phyloP scores from a whole-genome alignment of 2,888 invertebrate species.

The Drosophila paranaensis region DNA sequence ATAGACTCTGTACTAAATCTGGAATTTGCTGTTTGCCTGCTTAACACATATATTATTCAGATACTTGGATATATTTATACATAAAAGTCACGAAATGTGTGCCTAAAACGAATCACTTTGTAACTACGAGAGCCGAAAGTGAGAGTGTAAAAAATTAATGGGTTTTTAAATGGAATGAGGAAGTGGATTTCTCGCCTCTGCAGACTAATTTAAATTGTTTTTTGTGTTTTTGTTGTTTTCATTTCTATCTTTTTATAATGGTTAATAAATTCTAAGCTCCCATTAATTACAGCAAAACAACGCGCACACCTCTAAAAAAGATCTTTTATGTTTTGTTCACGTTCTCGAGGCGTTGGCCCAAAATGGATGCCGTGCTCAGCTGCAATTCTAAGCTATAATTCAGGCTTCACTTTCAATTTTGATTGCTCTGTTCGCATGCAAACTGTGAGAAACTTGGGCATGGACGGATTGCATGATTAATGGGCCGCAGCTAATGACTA shows the following conservation, averaged over 20 bases:
- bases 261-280: conserved; percentile 48
- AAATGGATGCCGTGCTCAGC: conserved; percentile 27
- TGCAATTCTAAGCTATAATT: conserved; percentile 59
- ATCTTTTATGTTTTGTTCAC: conserved; percentile 42
- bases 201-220: conserved; percentile 52
- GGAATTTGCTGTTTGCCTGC: too few relatives aligned
- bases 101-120: background rate
- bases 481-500: conserved; percentile 58
- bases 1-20: too few relatives aligned
- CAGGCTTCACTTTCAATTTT: conserved; percentile 63
- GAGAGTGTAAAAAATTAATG: conserved; percentile 26
- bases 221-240: conserved; percentile 12
- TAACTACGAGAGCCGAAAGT: background rate
- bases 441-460: conserved; percentile 46
- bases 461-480: conserved; percentile 55
- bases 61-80: background rate
- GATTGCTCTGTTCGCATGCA: background rate
- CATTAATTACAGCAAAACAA: conserved; percentile 67
- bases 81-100: background rate
- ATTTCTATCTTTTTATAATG: conserved; percentile 11
- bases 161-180: conserved; percentile 53
- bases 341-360: conserved; percentile 65
- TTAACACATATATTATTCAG: background rate
- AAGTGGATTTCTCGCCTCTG: conserved; percentile 39
- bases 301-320: conserved; percentile 48